Evolutionary conservation across 1,140 invertebrate genomes (phyloP), one percentile per base, ranked within the genome.

Genomic region (Sipha flava): DNA sequence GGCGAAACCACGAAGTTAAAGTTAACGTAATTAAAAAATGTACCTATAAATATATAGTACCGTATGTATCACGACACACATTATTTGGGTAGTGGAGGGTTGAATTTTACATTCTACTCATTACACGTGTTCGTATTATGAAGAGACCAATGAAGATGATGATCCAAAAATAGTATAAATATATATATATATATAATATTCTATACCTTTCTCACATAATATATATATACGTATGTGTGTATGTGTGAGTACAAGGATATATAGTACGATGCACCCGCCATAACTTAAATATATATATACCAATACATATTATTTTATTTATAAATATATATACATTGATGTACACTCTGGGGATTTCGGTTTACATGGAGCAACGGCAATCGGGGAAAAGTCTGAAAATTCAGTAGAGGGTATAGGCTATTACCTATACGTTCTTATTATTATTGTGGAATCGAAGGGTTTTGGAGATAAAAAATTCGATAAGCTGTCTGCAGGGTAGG

Each of bases 151-250:
- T 6, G 45, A 21, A n/a, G 62, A 66, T 34, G 21, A 66, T 21
- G 62, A 66, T 40, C 34, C 34, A 40, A 10, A n/a, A n/a, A n/a
- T n/a, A 66, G 34, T 34, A 34, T 62, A 54, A n/a, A n/a, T n/a
- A n/a, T n/a, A n/a, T n/a, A n/a, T n/a, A n/a, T n/a, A n/a, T n/a
- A 29, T 59, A 66, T 66, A 40, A 66, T 66, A 66, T 66, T 66
- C 18, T 40, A n/a, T 34, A 40, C 34, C 62, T 34, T 21, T 66
- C 62, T 18, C 34, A 40, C 18, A 66, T 59, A 16, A 59, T 37
- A 37, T 18, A 31, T 59, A 59, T 52, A 21, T n/a, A 16, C 43
- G 16, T 62, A n/a, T 59, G 16, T 31, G 14, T 31, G 52, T 26
- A 21, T 26, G 26, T 18, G 2, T 31, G 12, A 12, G 12, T 40